A percentile compares a stretch with the other conserved stretches of the same genome.
Evolutionary conservation across 2,888 invertebrate species (phyloP).

Genomic region (Axea sp.): DNA sequence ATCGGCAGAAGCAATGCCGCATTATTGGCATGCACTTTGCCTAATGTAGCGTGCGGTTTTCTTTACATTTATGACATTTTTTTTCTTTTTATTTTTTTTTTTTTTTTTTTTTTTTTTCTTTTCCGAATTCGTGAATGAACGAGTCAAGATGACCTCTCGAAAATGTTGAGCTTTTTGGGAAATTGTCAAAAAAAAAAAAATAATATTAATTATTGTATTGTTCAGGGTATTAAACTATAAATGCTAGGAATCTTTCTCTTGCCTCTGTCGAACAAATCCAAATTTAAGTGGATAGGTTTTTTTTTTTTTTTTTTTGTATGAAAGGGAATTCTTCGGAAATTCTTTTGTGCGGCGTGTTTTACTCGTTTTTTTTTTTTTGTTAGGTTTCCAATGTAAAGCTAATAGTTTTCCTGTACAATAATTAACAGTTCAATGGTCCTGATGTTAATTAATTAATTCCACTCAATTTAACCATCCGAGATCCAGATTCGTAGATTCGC

Average conservation of each 20-base stretch:
- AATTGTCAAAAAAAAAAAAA: conserved; percentile 16
- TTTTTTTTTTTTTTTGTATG: background rate
- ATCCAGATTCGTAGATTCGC: conserved; percentile 21
- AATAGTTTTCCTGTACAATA: conserved; percentile 46
- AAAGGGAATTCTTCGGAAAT: conserved; percentile 11
- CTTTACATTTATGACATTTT: conserved; percentile 42
- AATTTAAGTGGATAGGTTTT: conserved; percentile 23
- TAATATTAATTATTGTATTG: conserved; percentile 40
- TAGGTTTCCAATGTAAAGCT: background rate
- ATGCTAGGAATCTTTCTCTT: conserved; percentile 22
- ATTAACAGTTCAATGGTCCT: conserved; percentile 74
- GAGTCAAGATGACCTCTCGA: conserved; percentile 55
- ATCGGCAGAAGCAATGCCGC: conserved; percentile 17
- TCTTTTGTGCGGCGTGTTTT: conserved; percentile 5
- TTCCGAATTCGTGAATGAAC: conserved; percentile 53
- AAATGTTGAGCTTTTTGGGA: conserved; percentile 31
- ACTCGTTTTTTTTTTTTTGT: conserved; percentile 3
- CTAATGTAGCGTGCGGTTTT: conserved; percentile 57
- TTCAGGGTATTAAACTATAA: conserved; percentile 24
- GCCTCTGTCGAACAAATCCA: conserved; percentile 8
- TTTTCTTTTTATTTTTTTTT: too few relatives aligned
- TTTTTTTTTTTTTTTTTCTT: too few relatives aligned
- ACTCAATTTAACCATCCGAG: conserved; percentile 13
- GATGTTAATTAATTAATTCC: conserved; percentile 72
- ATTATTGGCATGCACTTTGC: conserved; percentile 51